Base-by-base conservation (phyloP, 2,113 vertebrate genomes). In the Mormoops blainvillei region DNA sequence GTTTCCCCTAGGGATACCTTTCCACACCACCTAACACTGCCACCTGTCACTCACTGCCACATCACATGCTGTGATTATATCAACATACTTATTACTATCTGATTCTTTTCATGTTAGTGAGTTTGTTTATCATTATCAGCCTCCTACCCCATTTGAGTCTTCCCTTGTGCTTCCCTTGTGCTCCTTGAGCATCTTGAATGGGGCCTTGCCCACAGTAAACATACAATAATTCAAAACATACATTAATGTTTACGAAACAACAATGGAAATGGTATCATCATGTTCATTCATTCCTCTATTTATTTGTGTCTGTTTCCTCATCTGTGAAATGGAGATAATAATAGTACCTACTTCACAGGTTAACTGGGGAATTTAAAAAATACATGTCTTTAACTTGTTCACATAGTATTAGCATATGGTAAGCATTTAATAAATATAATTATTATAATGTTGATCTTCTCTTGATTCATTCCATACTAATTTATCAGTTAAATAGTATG, bases 21-120 rank as follows among this genome's bases (percentile, higher is more conserved):
- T 61, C 31, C 14, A 33, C 3, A 33, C 9, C 38, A 70, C 31
- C 19, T 76, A 16, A 43, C 3, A 3, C 31, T 12, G 3, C 33
- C 14, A 18, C 7, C 31, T 9, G 0, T 82, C 26, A 22, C 5
- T 45, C 3, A 13, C 12, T 4, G 7, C 12, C 33, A 38, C 0
- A 8, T 16, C 71, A 48, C 6, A 31, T n/a, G 38, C 8, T 70
- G 41, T 26, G 33, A 13, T 77, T 33, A 38, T 68, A 12, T 36
- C 4, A 11, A 26, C 12, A 3, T 41, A 18, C 41, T 50, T 54
- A 38, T 10, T 56, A 38, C n/a, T 16, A 2, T 84, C 43, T 56
- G 2, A 48, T 31, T 54, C 22, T 19, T 52, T 92, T 63, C 33
- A 22, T 12, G 36, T 7, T 11, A 15, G 5, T 52, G 16, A 28